Base-by-base conservation (phyloP, 1,140 invertebrate species). In the Trigoniulus corallinus region DNA sequence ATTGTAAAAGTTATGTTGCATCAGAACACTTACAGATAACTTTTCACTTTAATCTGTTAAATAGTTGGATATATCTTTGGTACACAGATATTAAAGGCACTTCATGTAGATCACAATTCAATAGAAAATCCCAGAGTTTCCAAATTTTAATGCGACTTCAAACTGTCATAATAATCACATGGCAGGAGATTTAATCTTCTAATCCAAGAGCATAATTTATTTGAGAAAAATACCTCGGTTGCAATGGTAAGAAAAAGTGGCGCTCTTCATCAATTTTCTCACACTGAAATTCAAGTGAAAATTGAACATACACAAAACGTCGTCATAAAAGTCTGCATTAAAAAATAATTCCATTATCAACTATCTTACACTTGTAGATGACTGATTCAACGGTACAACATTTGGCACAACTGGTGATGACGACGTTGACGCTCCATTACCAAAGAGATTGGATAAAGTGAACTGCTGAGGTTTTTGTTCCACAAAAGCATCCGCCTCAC, bases 171-270 rank as follows among this genome's bases (percentile, higher is more conserved):
- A n/a, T n/a, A n/a, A n/a, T n/a, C n/a, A n/a, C n/a, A n/a, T n/a
- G n/a, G n/a, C n/a, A n/a, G n/a, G n/a, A n/a, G n/a, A 29, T n/a
- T 23, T 24, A 23, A 48, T 50, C 42, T 25, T 64, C 58, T 20
- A 68, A 51, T 43, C 65, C 67, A 15, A 71, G 50, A 22, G 62
- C 62, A 51, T 62, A 59, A 50, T 61, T 66, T 13, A 77, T 62
- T 60, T 77, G 74, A 50, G 67, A 58, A 34, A 75, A 63, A 56
- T 77, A 77, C 24, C 63, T 61, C 42, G 64, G 71, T 50, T 70
- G 64, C 22, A 77, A 57, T 26, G 74, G 74, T 21, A 77, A 63
- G 52, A 73, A 66, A 56, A 66, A 75, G 43, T 64, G 66, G 51
- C 66, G 61, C 48, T 72, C 68, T 37, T 63, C 58, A 37, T 70